These are phyloP conservation scores for Melieria crassipennis DNA, from an alignment of 2,888 invertebrate species.

Conservation along the genomic window DNA sequence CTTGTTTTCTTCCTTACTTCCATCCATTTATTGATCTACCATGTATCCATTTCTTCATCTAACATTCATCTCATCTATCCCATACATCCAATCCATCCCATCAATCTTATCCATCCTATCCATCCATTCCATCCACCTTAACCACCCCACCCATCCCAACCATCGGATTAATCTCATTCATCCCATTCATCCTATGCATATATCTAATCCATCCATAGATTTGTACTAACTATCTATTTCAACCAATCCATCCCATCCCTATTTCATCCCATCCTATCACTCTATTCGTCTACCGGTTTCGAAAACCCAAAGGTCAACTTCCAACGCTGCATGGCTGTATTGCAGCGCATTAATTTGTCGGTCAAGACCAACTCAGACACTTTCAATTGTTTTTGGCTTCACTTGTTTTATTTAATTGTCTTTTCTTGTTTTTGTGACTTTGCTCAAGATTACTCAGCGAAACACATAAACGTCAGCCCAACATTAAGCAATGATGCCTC, in stretches of 20 bases:
- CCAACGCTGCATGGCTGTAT: too few species aligned
- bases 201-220: background rate
- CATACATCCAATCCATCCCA: background rate
- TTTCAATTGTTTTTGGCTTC: too few species aligned
- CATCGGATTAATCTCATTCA: background rate
- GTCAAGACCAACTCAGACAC: too few species aligned
- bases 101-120: background rate
- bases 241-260: background rate
- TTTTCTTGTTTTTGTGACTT: too few species aligned
- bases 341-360: too few species aligned
- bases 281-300: background rate
- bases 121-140: background rate
- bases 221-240: background rate
- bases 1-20: background rate
- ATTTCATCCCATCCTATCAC: background rate
- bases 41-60: background rate
- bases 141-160: background rate
- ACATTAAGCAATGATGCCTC: too few species aligned
- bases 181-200: background rate
- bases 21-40: background rate
- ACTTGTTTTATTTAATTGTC: too few species aligned
- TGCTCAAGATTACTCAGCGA: too few species aligned
- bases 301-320: too few species aligned
- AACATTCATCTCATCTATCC: background rate
- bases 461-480: too few species aligned